A percentile compares a stretch with the other conserved stretches of the same genome.
These are phyloP conservation scores for Sinocyclocheilus grahami DNA, from an alignment of 2,113 vertebrate species.

Conservation along the genomic window DNA sequence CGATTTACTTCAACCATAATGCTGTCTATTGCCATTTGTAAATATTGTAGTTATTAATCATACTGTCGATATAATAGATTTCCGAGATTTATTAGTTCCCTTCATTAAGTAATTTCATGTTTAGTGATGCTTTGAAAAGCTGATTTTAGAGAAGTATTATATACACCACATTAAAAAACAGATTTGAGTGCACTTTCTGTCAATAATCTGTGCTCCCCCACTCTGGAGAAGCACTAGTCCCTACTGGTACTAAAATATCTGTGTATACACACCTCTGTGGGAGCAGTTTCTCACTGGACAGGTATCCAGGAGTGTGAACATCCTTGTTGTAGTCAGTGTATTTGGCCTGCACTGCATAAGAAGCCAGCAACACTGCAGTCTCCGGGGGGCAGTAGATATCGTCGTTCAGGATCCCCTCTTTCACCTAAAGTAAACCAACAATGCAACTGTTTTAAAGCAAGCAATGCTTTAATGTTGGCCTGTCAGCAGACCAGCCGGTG, in stretches of 20 bases:
- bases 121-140: background rate
- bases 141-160: background rate
- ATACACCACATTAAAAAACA: background rate
- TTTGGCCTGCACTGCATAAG: conserved; percentile 97
- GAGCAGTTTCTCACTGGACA: conserved; percentile 91
- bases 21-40: background rate
- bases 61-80: background rate
- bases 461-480: background rate
- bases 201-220: background rate
- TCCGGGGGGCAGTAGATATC: conserved; percentile 99
- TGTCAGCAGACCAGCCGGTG: background rate
- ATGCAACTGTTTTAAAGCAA: background rate
- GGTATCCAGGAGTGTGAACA: conserved; percentile 87
- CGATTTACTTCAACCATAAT: background rate
- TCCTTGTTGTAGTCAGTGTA: conserved; percentile 95
- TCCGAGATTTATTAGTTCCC: background rate
- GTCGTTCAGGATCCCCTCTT: conserved; percentile 95
- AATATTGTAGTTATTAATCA: background rate
- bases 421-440: conserved; percentile 72
- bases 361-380: conserved; percentile 95
- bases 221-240: no score
- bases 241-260: no score
- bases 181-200: background rate
- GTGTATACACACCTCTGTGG: conserved; percentile 84
- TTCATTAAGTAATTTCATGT: background rate